Evolutionary conservation across 2,888 invertebrate genomes (phyloP), one percentile per base, ranked within the genome.

Genomic region (Thymelicus lineola): DNA sequence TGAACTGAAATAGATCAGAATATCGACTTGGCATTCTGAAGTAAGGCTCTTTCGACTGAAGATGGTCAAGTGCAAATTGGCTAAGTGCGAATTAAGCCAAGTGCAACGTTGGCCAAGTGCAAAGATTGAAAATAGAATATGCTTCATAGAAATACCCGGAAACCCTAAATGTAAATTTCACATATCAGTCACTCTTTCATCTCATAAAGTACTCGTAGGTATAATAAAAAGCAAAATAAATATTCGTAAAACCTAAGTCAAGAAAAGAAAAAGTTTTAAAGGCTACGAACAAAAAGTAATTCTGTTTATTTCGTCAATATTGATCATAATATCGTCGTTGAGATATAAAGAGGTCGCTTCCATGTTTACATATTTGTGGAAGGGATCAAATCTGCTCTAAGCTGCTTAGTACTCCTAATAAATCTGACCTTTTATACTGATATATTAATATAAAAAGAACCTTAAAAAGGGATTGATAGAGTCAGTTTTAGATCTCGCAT

Each of bases 401-500:
- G 64, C 64, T 64, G n/a, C 55, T 64, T 38, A 55, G 20, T 64
- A 9, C 20, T 36, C 50, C 35, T 46, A 42, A 45, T 64, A 53
- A 53, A 35, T 55, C 7, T 64, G 64, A 64, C 64, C 64, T 64
- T 64, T 63, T 42, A 17, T 6, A 15, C 14, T 12, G 6, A 35
- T 0, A n/a, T 36, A 46, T 57, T 53, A 36, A 57, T 64, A 6
- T 35, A 45, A 45, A 45, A 60, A 1, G 20, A 28, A 14, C 45
- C 7, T 46, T 14, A 45, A 14, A 28, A 9, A 17, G 5, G 14
- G 36, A n/a, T n/a, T n/a, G n/a, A n/a, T 53, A 66, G n/a, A 42
- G 38, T 59, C 69, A 65, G 70, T 64, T 62, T 72, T 70, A 70
- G 60, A 63, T 64, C 48, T 7, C 9, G 17, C 9, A 42, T 28